A percentile compares a stretch with the other conserved stretches of the same genome.
Evolutionary conservation across 2,113 vertebrate species (phyloP).

Genomic region (Baryphthengus martii): DNA sequence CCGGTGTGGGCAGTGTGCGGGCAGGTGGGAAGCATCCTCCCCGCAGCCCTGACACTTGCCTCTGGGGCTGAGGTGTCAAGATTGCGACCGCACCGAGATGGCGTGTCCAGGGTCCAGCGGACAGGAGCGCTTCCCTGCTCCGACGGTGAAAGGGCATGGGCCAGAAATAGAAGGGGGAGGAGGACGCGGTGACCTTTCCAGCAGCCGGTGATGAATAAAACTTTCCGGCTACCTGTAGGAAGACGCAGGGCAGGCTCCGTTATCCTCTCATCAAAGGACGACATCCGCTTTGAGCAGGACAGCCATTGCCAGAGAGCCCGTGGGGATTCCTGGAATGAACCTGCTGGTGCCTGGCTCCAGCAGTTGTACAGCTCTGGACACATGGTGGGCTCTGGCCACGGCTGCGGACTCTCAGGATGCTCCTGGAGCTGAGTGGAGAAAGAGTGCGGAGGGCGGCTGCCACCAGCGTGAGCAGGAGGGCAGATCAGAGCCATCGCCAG

Average conservation of each 20-base stretch:
- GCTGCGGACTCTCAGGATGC: not conserved
- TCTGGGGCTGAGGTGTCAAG: not conserved
- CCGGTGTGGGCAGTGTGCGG: not conserved
- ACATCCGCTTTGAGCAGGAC: not conserved
- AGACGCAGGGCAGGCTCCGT: not conserved
- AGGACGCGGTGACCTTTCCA: constrained; percentile 59
- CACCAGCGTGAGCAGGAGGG: not conserved
- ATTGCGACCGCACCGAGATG: not conserved
- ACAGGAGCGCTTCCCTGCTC: not conserved
- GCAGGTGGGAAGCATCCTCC: not conserved
- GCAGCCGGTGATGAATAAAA: constrained; percentile 8
- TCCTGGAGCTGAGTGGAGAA: not conserved
- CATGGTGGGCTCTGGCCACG: accelerated
- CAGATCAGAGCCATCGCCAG: not conserved
- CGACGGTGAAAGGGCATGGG: constrained; percentile 22
- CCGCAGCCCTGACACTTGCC: not conserved
- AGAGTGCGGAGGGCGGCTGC: not conserved
- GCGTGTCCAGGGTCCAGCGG: not conserved
- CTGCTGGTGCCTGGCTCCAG: not conserved
- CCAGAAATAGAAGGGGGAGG: constrained; percentile 31
- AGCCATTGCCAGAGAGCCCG: not conserved
- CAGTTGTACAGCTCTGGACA: accelerated
- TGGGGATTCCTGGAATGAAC: not conserved
- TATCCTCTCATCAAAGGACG: constrained; percentile 1
- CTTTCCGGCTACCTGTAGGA: constrained; percentile 40